Evolutionary conservation across 2,113 vertebrate genomes (phyloP).

Genomic region (Amphilophus citrinellus): DNA sequence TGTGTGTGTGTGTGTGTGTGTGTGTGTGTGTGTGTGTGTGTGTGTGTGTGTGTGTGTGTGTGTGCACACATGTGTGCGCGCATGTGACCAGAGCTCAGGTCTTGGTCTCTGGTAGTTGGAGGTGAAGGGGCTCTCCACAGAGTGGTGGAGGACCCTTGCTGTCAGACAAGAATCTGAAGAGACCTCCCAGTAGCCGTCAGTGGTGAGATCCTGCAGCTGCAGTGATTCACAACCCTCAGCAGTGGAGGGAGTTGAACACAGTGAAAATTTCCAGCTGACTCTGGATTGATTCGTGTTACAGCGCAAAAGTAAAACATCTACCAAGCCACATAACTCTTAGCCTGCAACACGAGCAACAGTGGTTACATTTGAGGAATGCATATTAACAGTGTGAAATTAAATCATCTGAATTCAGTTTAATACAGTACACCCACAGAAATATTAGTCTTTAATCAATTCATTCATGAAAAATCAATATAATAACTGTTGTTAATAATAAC

Average conservation of each 20-base stretch:
- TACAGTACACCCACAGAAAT: not conserved
- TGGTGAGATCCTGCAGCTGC: constrained; percentile 54
- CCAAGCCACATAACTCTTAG: not conserved
- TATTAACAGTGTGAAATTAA: not conserved
- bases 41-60: constrained; percentile 19
- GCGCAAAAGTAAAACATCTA: not conserved
- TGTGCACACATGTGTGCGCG: constrained; percentile 21
- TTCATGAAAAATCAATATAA: not conserved
- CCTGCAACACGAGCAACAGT: not conserved
- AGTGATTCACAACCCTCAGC: constrained; percentile 37
- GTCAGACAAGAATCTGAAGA: constrained; percentile 85
- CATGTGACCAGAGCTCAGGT: constrained; percentile 39
- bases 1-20: not conserved
- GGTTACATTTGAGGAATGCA: not conserved
- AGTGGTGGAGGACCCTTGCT: constrained; percentile 83
- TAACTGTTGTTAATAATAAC: not conserved
- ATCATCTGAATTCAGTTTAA: not conserved
- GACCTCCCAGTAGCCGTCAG: constrained; percentile 71
- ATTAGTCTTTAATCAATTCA: not conserved
- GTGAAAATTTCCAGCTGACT: not conserved
- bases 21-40: not conserved
- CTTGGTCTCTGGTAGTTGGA: constrained; percentile 67
- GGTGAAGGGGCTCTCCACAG: constrained; percentile 80
- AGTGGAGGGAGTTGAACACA: not conserved
- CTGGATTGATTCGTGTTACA: not conserved